phyloP scores from a whole-genome alignment of 2,113 vertebrate species.

The Perognathus longimembris region DNA sequence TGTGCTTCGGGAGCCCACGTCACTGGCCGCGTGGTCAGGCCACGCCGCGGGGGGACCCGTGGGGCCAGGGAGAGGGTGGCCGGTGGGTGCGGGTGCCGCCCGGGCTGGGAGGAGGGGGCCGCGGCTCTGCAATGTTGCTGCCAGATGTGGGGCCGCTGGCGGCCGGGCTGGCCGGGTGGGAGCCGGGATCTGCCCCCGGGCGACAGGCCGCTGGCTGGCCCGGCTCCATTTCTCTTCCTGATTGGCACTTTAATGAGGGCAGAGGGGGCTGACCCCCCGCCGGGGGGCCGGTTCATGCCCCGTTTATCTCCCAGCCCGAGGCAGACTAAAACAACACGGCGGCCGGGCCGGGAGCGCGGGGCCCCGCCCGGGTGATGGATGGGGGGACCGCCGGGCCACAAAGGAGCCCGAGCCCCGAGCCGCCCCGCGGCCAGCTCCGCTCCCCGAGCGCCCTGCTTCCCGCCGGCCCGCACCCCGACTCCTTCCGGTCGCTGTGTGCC shows the following conservation, averaged over 20 bases:
- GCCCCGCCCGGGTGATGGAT: conserved; percentile 93
- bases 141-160: not conserved
- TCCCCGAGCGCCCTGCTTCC: conserved; percentile 53
- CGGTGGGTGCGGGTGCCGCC: no score
- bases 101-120: not conserved
- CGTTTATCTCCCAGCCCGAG: conserved; percentile 93
- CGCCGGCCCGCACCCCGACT: not conserved
- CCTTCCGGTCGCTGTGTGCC: not conserved
- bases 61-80: no score
- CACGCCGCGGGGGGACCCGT: not conserved
- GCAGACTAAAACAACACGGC: conserved; percentile 90
- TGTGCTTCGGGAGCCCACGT: not conserved
- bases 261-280: conserved; percentile 91
- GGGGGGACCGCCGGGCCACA: conserved; percentile 87
- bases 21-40: not conserved
- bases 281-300: conserved; percentile 93
- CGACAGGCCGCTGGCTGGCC: conserved; percentile 77
- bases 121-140: not conserved
- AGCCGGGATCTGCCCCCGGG: conserved; percentile 58
- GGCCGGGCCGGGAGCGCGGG: conserved; percentile 85
- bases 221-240: conserved; percentile 94
- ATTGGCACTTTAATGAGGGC: conserved; percentile 98
- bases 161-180: not conserved
- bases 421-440: conserved; percentile 71
- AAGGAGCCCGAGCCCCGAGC: no score